Evolutionary conservation across 2,888 invertebrate genomes (phyloP).

Genomic region (Sialis fuliginosa): DNA sequence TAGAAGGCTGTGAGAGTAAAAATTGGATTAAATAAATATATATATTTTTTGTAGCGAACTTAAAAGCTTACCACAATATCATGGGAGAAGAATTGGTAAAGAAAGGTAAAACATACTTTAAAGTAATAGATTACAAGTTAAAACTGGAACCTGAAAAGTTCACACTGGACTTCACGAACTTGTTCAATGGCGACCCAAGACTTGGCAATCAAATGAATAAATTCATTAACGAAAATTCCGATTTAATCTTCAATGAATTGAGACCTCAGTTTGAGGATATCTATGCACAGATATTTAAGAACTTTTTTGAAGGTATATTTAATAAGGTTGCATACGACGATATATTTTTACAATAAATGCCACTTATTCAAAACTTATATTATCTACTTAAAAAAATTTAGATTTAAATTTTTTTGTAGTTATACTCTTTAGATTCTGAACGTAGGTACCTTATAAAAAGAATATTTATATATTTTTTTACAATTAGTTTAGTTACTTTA

Average conservation of each 20-base stretch:
- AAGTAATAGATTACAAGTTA: constrained; percentile 40
- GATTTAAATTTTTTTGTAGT: too few species aligned
- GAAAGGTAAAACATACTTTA: constrained; percentile 45
- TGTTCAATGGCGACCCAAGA: constrained; percentile 25
- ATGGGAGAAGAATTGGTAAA: constrained; percentile 39
- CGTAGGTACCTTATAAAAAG: too few species aligned
- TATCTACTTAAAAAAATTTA: too few species aligned
- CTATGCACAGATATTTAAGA: constrained; percentile 44
- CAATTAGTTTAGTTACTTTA: too few species aligned
- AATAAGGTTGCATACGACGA: constrained; percentile 46
- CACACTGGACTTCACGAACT: constrained; percentile 42
- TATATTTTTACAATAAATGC: constrained; percentile 30
- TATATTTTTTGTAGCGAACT: constrained; percentile 32
- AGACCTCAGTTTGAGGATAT: constrained; percentile 49
- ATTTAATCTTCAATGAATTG: constrained; percentile 16
- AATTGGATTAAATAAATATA: neutral
- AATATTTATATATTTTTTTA: too few species aligned
- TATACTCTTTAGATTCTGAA: too few species aligned
- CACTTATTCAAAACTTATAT: too few species aligned
- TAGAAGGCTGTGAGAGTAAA: too few species aligned
- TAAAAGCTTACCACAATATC: constrained; percentile 42
- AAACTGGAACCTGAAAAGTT: constrained; percentile 43
- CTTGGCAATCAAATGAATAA: neutral
- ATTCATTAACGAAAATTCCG: neutral
- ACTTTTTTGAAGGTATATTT: constrained; percentile 48